Evolutionary conservation across 1,140 invertebrate genomes (phyloP).

Genomic region (Orius laevigatus): DNA sequence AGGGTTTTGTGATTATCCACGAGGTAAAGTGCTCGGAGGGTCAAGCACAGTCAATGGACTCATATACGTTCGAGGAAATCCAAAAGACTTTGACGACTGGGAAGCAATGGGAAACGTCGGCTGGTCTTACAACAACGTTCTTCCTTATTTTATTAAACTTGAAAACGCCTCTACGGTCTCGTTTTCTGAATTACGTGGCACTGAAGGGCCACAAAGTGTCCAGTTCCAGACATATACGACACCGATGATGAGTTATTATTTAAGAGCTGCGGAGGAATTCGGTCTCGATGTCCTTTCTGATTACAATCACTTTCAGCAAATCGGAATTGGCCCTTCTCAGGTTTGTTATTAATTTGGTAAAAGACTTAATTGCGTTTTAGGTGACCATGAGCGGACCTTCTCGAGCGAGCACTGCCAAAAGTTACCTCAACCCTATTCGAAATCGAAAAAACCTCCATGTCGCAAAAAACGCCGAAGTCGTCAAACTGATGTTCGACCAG

Average conservation of each 20-base stretch:
- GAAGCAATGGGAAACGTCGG: constrained; percentile 32
- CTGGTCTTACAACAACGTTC: constrained; percentile 41
- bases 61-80: constrained; percentile 57
- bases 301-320: constrained; percentile 56
- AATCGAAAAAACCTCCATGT: constrained; percentile 35
- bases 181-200: constrained; percentile 46
- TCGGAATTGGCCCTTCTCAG: constrained; percentile 36
- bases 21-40: constrained; percentile 58
- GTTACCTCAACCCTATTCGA: constrained; percentile 21
- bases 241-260: constrained; percentile 40
- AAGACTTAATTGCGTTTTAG: no score
- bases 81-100: constrained; percentile 46
- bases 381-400: no score
- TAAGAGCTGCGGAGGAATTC: constrained; percentile 47
- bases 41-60: constrained; percentile 64
- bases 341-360: no score
- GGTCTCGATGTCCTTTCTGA: constrained; percentile 48
- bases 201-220: constrained; percentile 44
- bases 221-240: constrained; percentile 42
- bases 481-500: constrained; percentile 25
- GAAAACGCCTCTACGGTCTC: constrained; percentile 22
- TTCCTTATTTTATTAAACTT: constrained; percentile 36
- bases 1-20: constrained; percentile 40
- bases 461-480: constrained; percentile 32
- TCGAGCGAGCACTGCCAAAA: constrained; percentile 50